These are phyloP conservation scores for Burhinus bistriatus DNA, from an alignment of 2,113 vertebrate genomes.

Conservation along the genomic window DNA sequence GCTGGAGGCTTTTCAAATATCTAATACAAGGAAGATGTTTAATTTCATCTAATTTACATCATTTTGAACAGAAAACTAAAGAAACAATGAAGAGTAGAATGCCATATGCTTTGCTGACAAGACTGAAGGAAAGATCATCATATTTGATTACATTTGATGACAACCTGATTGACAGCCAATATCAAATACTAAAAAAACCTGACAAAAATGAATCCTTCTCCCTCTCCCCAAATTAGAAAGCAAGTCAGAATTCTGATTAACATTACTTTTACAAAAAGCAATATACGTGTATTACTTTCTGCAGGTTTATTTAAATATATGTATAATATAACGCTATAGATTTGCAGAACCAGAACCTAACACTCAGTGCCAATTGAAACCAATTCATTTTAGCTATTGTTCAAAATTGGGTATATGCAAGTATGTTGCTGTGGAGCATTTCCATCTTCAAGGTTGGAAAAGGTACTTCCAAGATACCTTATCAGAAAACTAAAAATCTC, in stretches of 20 bases:
- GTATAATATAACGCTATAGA: neutral
- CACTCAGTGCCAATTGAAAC: neutral
- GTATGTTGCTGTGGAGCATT: neutral
- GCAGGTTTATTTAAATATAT: neutral
- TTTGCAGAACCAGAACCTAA: neutral
- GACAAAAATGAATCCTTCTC: neutral
- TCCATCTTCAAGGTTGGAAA: neutral
- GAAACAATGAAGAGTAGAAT: neutral
- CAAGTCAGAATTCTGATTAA: neutral
- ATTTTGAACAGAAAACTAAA: neutral
- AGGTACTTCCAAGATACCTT: neutral
- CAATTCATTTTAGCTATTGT: neutral
- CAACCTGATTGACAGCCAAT: neutral
- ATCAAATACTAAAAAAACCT: neutral
- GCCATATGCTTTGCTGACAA: neutral
- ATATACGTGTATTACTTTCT: neutral
- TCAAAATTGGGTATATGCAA: neutral
- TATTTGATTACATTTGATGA: neutral
- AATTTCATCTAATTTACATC: neutral
- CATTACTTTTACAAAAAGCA: neutral
- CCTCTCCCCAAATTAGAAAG: neutral
- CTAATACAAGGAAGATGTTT: neutral
- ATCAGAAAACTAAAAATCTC: neutral
- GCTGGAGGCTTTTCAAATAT: neutral
- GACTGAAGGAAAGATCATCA: neutral